phyloP scores from a whole-genome alignment of 2,888 invertebrate genomes.

The Lochmaea capreae region DNA sequence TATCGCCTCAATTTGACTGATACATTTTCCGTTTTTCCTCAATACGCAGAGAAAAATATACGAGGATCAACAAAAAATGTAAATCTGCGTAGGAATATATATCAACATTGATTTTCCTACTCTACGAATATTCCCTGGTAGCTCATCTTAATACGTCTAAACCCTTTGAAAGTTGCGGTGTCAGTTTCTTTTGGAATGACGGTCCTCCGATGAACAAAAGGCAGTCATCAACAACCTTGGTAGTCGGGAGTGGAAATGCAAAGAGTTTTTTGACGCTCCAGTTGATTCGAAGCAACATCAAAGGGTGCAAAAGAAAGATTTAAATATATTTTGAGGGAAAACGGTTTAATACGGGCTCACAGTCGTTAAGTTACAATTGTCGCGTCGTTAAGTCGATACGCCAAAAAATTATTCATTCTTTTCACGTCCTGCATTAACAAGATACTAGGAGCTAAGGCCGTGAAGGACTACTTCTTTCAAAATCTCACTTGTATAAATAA shows the following conservation, averaged over 20 bases:
- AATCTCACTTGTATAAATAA: too few species aligned
- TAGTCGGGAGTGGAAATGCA: constrained; percentile 19
- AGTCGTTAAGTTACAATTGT: neutral
- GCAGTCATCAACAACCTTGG: constrained; percentile 10
- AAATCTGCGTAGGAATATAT: neutral
- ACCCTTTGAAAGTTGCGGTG: neutral
- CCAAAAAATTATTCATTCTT: too few species aligned
- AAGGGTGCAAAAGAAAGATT: constrained; percentile 15
- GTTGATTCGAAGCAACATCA: constrained; percentile 18
- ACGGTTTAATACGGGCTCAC: neutral
- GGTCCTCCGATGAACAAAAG: constrained; percentile 20
- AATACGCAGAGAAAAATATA: neutral
- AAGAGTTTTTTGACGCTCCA: neutral
- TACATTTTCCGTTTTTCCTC: neutral
- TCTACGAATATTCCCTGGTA: neutral
- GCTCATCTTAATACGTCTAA: neutral
- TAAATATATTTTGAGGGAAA: neutral
- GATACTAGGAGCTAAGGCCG: too few species aligned
- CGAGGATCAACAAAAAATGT: neutral
- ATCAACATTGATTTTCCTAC: neutral
- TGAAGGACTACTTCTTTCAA: too few species aligned
- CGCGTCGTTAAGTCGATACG: too few species aligned
- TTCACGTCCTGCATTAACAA: too few species aligned
- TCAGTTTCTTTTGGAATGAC: constrained; percentile 8
- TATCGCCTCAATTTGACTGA: neutral